Evolutionary conservation across 2,888 invertebrate species (phyloP), one percentile per base, ranked within the genome.

Genomic region (Alviniconcha strummeri): DNA sequence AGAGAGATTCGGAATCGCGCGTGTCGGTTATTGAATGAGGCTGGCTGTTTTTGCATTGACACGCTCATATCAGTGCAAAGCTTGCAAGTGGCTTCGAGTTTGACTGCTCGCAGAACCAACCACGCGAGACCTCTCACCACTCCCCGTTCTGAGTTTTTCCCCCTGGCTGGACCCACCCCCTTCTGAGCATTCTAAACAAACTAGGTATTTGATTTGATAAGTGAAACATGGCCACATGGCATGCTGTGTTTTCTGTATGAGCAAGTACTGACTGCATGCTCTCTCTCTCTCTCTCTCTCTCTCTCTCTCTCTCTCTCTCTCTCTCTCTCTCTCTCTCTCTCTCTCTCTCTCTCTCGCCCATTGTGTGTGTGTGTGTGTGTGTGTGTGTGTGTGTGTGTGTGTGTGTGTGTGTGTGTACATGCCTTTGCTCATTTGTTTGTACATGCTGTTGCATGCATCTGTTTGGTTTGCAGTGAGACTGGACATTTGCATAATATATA

Each of bases 41-140:
- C 81, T 74, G 64, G 81, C 78, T 78, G 78, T 60, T 74, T 82
- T 64, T 64, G 72, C 81, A 74, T 64, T 74, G 75, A 75, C 81
- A 60, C 69, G 74, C 75, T 82, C 74, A 82, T 74, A 82, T 82
- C 75, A 82, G 52, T 75, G 81, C 74, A 82, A 82, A 78, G 64
- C 81, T 60, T 82, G 74, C 81, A 82, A 82, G 81, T 76, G 81
- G 81, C 81, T 82, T 82, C 56, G 75, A 75, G 81, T 82, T 64
- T 75, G 81, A 82, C 81, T 75, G 81, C 75, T 74, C 75, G 81
- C 81, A 67, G 81, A 82, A 74, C 81, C 81, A 82, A 82, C 81
- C 81, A 82, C 81, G 81, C 81, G 81, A 74, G 81, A 82, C 81
- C 64, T 76, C 60, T 78, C 81, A 82, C 81, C 81, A 82, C 81